These are phyloP conservation scores for Acridotheres tristis DNA, from an alignment of 2,797 vertebrate species.

Conservation along the genomic window DNA sequence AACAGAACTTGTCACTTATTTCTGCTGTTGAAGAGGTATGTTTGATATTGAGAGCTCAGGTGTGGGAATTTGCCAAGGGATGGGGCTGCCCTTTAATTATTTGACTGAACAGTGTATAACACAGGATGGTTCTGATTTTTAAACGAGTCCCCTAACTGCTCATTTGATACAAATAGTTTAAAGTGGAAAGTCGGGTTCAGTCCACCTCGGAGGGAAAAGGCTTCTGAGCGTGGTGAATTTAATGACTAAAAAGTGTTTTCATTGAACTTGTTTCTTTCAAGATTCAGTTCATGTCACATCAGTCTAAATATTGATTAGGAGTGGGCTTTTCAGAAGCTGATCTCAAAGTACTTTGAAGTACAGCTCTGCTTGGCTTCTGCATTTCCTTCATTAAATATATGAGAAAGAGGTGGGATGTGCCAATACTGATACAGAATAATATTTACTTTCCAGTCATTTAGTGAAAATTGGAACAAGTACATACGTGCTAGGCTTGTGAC, in stretches of 20 bases:
- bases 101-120: neutral
- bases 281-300: neutral
- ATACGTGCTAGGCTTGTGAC: neutral
- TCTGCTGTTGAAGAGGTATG: neutral
- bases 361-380: neutral
- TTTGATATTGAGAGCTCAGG: neutral
- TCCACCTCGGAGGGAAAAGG: neutral
- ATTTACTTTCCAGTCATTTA: neutral
- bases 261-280: neutral
- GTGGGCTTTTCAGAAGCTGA: neutral
- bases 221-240: neutral
- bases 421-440: neutral
- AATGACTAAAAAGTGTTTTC: neutral
- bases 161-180: neutral
- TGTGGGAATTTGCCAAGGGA: neutral
- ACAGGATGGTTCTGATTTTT: neutral
- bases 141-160: neutral
- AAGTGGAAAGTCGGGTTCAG: neutral
- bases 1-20: neutral
- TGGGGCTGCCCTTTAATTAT: neutral
- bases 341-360: neutral
- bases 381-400: neutral
- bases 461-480: neutral
- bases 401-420: neutral
- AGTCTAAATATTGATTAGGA: slow-evolving; percentile 5